Evolutionary conservation across 2,888 invertebrate genomes (phyloP).

Genomic region (Schizotus pectinicornis): DNA sequence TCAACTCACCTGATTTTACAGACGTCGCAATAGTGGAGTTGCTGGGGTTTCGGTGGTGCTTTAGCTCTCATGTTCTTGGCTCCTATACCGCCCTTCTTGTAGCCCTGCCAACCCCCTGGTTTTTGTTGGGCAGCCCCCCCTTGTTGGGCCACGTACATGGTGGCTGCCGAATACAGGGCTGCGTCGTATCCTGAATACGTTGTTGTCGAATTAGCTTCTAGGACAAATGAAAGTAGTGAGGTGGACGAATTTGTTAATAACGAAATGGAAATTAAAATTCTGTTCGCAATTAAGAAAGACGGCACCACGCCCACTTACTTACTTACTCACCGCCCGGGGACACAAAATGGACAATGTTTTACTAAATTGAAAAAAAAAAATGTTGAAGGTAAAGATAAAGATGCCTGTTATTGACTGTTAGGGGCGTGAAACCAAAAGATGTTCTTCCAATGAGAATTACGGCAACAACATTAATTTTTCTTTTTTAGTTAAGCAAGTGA

Average conservation of each 20-base stretch:
- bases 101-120: constrained; percentile 67
- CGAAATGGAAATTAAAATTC: neutral
- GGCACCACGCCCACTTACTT: no score
- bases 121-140: constrained; percentile 62
- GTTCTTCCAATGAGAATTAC: neutral
- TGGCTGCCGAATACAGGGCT: constrained; percentile 93
- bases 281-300: neutral
- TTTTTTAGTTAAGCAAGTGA: no score
- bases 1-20: constrained; percentile 88
- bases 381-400: neutral
- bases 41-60: constrained; percentile 88
- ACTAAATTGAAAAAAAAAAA: neutral
- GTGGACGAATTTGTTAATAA: constrained; percentile 1
- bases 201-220: constrained; percentile 68
- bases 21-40: constrained; percentile 97
- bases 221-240: constrained; percentile 50
- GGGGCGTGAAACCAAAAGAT: neutral
- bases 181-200: constrained; percentile 90
- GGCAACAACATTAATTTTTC: no score
- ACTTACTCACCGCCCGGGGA: no score
- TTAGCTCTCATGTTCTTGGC: constrained; percentile 72
- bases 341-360: no score
- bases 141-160: constrained; percentile 91
- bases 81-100: constrained; percentile 66
- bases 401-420: neutral